Conservation (phyloP, 2,888 invertebrate species). For the Mesorhabditis spiculigera region DNA sequence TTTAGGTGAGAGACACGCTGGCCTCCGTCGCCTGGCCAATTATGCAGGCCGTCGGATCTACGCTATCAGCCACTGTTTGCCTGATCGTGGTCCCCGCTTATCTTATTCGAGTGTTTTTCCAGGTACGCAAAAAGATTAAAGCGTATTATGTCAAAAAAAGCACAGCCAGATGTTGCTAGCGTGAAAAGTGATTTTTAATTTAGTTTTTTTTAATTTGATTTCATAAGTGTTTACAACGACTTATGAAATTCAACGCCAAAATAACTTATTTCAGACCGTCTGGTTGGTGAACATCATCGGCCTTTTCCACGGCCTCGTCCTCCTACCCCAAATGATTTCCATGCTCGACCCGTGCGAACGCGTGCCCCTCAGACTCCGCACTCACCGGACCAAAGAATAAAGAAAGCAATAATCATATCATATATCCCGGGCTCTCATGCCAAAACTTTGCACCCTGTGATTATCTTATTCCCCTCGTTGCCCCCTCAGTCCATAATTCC, state of each 20-base stretch:
- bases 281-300: slow-evolving; percentile 55
- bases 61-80: slow-evolving; percentile 44
- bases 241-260: too few species aligned
- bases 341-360: slow-evolving; percentile 54
- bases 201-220: too few species aligned
- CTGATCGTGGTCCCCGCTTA: slow-evolving; percentile 55
- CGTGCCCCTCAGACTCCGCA: slow-evolving; percentile 41
- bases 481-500: too few species aligned
- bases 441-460: too few species aligned
- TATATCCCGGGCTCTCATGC: too few species aligned
- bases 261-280: too few species aligned
- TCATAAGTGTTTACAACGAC: too few species aligned
- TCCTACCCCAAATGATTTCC: slow-evolving; percentile 56
- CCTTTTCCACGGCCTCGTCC: slow-evolving; percentile 48
- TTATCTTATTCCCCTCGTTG: too few species aligned
- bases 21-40: slow-evolving; percentile 55
- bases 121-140: slow-evolving; percentile 32
- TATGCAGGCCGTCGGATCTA: slow-evolving; percentile 54
- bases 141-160: too few species aligned
- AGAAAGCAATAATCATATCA: too few species aligned
- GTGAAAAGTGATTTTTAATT: too few species aligned
- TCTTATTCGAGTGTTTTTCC: slow-evolving; percentile 57
- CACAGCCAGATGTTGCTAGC: too few species aligned
- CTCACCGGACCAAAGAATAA: slow-evolving; percentile 9
- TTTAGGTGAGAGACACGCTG: slow-evolving; percentile 50